Evolutionary conservation across 1,140 invertebrate species (phyloP).

Genomic region (Bombus soroeensis): DNA sequence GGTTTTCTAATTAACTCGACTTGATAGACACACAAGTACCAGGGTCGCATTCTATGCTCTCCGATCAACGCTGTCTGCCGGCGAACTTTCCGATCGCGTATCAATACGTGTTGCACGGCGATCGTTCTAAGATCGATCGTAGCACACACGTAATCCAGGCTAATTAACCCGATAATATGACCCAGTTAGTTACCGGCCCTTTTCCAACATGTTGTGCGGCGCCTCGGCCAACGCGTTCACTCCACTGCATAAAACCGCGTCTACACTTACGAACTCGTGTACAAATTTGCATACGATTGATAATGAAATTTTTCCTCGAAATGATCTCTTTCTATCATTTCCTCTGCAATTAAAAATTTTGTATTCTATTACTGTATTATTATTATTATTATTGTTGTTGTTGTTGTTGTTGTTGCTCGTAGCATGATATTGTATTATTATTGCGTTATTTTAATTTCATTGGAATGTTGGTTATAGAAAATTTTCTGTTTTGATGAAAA

Average conservation of each 20-base stretch:
- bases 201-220: conserved; percentile 34
- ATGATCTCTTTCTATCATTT: background rate
- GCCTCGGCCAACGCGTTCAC: conserved; percentile 36
- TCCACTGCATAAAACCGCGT: conserved; percentile 11
- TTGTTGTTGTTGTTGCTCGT: too few relatives aligned
- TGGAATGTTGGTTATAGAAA: too few relatives aligned
- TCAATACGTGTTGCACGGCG: conserved; percentile 47
- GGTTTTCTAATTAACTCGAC: conserved; percentile 26
- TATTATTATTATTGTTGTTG: too few relatives aligned
- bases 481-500: too few relatives aligned
- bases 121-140: conserved; percentile 58
- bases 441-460: too few relatives aligned
- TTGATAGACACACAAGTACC: conserved; percentile 18
- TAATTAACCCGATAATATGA: conserved; percentile 75
- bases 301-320: background rate
- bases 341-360: background rate
- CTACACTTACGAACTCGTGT: conserved; percentile 2
- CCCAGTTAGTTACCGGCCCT: conserved; percentile 52
- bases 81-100: conserved; percentile 31
- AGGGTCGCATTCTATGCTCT: conserved; percentile 22
- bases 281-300: background rate
- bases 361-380: too few relatives aligned
- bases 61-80: conserved; percentile 36
- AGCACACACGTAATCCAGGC: conserved; percentile 59
- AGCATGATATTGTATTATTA: too few relatives aligned